Conservation (phyloP, 2,797 vertebrate species). For the Chanos chanos region DNA sequence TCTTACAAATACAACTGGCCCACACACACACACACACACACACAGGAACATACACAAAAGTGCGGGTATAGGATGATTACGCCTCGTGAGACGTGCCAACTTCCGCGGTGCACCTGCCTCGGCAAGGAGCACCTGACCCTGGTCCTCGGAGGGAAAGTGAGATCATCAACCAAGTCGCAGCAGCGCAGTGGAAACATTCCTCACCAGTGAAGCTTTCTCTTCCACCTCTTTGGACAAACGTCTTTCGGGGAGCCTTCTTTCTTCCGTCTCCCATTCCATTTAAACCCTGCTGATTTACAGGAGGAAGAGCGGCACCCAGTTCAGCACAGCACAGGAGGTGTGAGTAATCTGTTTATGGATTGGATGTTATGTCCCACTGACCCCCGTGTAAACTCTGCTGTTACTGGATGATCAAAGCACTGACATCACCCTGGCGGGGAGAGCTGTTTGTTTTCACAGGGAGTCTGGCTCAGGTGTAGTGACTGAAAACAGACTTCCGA, state of each 20-base stretch:
- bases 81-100: constrained; percentile 9
- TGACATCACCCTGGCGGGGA: constrained; percentile 60
- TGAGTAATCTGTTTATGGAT: constrained; percentile 61
- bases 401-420: constrained; percentile 58
- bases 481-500: constrained; percentile 75
- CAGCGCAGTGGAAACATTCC: constrained; percentile 31
- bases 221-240: constrained; percentile 20
- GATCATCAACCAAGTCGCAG: constrained; percentile 21
- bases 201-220: constrained; percentile 30
- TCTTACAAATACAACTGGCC: background rate
- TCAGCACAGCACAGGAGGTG: constrained; percentile 23
- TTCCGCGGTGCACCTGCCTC: constrained; percentile 30
- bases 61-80: background rate
- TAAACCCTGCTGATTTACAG: background rate
- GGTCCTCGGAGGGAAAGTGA: constrained; percentile 16
- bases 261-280: background rate
- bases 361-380: constrained; percentile 63
- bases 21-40: background rate
- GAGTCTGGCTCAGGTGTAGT: constrained; percentile 51
- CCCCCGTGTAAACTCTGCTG: constrained; percentile 62
- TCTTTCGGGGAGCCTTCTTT: constrained; percentile 9
- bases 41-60: background rate
- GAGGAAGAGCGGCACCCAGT: constrained; percentile 19
- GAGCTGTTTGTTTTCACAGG: constrained; percentile 70
- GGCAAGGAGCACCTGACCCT: constrained; percentile 20